Evolutionary conservation across 2,888 invertebrate genomes (phyloP), one percentile per base, ranked within the genome.

Genomic region (Harpagoxenus sublaevis): DNA sequence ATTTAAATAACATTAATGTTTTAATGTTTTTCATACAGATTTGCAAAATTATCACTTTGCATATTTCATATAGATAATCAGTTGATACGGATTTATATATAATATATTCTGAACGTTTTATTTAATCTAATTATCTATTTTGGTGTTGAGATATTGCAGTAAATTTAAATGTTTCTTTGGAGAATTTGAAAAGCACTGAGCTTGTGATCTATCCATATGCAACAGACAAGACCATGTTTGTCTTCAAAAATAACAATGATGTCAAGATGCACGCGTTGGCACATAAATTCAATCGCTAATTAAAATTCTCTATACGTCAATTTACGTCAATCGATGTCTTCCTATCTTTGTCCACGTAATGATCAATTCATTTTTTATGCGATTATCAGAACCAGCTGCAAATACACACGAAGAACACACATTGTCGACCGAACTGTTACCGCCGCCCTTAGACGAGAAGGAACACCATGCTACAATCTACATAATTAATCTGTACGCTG

Each of bases 401-500:
- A 28, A 90, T 90, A 28, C 83, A 84, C 9, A 65, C 53, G 5
- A 81, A 48, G 63, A 60, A 39, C 79, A 18, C 9, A 91, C 92
- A 2, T 86, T 94, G 57, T 85, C 93, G 39, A 92, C 92, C 0
- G 92, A 93, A 23, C 84, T 93, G 60, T 45, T 70, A 48, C 94
- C 94, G 23, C 15, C 84, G n/a, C 91, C 92, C 62, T 85, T 90
- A 60, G 85, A 87, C 0, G 86, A 88, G 0, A 83, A 81, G 10
- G 88, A 88, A 9, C 88, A 70, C n/a, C 86, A 87, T 18, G 91
- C 90, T 15, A 84, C 92, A 9, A 74, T 95, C 1, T 95, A 93
- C 75, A 74, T 95, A 8, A 91, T 95, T 60, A 95, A 95, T 86
- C 82, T 95, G 9, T 94, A 88, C 70, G 95, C 93, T 2, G 86